These are phyloP conservation scores for Chrysopilus asiliformis DNA, from an alignment of 2,888 invertebrate genomes.

Conservation along the genomic window DNA sequence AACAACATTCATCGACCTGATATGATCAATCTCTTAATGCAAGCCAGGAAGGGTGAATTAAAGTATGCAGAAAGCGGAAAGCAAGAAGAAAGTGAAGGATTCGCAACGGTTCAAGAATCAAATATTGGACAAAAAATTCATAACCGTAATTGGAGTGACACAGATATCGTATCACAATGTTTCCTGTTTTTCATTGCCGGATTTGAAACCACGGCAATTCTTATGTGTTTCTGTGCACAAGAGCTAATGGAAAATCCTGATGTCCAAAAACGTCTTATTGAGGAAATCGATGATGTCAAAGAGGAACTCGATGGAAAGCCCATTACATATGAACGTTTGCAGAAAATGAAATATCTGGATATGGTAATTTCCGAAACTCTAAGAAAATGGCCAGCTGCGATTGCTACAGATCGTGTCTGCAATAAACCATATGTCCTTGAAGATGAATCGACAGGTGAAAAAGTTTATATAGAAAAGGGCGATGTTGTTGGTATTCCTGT, in stretches of 20 bases:
- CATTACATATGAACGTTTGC: slow-evolving; percentile 41
- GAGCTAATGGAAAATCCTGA: slow-evolving; percentile 47
- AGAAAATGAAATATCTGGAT: slow-evolving; percentile 47
- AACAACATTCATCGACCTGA: slow-evolving; percentile 34
- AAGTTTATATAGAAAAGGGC: slow-evolving; percentile 25
- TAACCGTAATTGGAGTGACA: slow-evolving; percentile 32
- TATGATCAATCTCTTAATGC: slow-evolving; percentile 37
- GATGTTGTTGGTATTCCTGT: slow-evolving; percentile 30
- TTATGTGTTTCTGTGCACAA: slow-evolving; percentile 40
- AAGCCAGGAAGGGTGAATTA: slow-evolving; percentile 25
- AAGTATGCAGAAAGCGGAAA: neutral
- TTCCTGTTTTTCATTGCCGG: slow-evolving; percentile 45
- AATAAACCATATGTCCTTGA: slow-evolving; percentile 39
- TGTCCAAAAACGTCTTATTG: slow-evolving; percentile 40
- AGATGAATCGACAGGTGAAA: too few species aligned
- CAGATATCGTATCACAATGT: slow-evolving; percentile 5
- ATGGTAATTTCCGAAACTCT: slow-evolving; percentile 40
- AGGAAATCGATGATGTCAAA: slow-evolving; percentile 41
- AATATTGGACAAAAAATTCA: slow-evolving; percentile 3
- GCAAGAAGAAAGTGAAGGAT: neutral
- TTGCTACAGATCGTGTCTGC: slow-evolving; percentile 39
- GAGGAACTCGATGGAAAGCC: slow-evolving; percentile 35
- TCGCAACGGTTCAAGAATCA: neutral
- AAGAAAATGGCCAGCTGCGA: slow-evolving; percentile 40
- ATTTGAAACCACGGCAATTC: slow-evolving; percentile 37